Base-by-base conservation (phyloP, 1,140 invertebrate genomes). In the Drosophila ogumai region DNA sequence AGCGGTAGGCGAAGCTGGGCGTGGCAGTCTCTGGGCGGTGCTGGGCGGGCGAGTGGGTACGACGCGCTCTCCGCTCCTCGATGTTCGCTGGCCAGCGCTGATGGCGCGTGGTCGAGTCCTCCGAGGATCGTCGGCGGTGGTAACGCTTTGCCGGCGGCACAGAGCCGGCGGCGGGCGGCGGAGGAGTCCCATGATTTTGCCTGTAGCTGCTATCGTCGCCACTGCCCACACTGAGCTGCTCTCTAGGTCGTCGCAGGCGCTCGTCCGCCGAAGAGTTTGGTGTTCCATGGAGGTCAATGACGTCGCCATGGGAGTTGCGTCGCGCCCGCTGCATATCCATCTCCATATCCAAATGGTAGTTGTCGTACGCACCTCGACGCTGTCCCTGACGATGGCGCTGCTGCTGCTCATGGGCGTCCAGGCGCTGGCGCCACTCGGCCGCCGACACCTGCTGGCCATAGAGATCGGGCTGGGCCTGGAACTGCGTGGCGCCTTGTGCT, bases 71-170 rank as follows among this genome's bases (percentile, higher is more conserved):
- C 28, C 92, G 90, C 43, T 92, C 87, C 74, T 92, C 92, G 34
- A 91, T 91, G 50, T 92, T 92, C 36, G 91, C 81, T 17, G 87
- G 91, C 91, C 91, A 92, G 49, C 90, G 91, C 34, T 92, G 90
- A 50, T 84, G 71, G 7, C 85, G 82, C 13, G 19, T 36, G 22
- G 91, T 91, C 12, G 91, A 91, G 40, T 92, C 87, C 47, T 92
- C 91, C 13, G 91, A 92, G 0, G 87, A 91, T 34, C 91, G 78
- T 25, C 91, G 75, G 15, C 91, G 86, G 63, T 92, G 86, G 41
- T 91, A 91, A 6, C 90, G 84, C 38, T 92, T 92, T 3, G 59
- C 76, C 1, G 82, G 55, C 0, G 67, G 73, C 10, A 22, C 65
- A 10, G 67, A 64, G 25, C 57, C 40, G 1, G 56, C 58, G 9